phyloP scores from a whole-genome alignment of 2,797 vertebrate genomes.

The Florisuga fusca region DNA sequence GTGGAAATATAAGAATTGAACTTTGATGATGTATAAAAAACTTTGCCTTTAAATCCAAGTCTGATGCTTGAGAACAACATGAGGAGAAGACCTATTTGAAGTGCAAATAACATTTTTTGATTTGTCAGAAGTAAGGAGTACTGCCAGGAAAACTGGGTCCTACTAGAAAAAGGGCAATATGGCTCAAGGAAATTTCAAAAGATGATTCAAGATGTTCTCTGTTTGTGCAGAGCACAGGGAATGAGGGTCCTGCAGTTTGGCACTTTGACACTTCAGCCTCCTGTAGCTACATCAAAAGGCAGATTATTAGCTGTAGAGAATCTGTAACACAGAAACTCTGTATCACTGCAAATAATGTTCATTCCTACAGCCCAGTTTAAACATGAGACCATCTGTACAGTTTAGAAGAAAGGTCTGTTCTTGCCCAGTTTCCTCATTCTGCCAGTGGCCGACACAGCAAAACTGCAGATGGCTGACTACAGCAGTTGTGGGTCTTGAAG shows the following conservation, averaged over 20 bases:
- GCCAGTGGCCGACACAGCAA: neutral
- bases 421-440: neutral
- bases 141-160: neutral
- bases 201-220: neutral
- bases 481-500: neutral
- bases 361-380: neutral
- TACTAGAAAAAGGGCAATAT: neutral
- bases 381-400: neutral
- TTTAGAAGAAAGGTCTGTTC: neutral
- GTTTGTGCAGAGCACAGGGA: neutral
- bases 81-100: neutral
- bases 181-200: neutral
- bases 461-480: conserved; percentile 3
- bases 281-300: neutral
- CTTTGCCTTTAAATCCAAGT: neutral
- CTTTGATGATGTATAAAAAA: neutral
- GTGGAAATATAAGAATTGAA: neutral
- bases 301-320: neutral
- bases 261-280: neutral
- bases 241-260: neutral
- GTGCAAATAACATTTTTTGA: too few relatives aligned
- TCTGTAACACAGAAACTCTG: neutral
- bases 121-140: neutral
- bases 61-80: neutral
- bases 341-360: neutral